Evolutionary conservation across 1,140 invertebrate species (phyloP), one percentile per base, ranked within the genome.

Genomic region (Lasioglossum albipes): DNA sequence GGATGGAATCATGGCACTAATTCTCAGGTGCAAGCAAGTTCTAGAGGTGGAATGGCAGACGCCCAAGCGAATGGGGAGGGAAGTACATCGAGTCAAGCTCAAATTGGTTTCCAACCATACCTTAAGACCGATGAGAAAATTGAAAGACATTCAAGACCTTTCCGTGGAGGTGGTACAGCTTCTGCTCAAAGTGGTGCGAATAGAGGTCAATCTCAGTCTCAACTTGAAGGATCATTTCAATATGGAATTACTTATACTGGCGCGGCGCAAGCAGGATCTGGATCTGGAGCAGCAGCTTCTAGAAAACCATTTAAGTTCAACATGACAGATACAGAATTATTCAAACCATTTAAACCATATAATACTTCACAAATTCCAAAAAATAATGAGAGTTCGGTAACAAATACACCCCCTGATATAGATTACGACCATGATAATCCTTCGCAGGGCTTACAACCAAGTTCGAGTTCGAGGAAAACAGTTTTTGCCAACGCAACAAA

Each of bases 11-110:
- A 97, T 87, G 96, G 95, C 20, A 96, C 96, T 0, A 96, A 96
- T 90, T 95, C 95, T 10, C 96, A 97, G 93, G 96, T 97, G 9
- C 95, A 96, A 94, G 96, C 96, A 7, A 96, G 96, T 78, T 94
- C 95, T 13, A 96, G 96, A 91, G 97, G 97, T 41, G 97, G 97
- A 7, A 95, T 97, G 92, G 96, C 97, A 9, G 96, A 97, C 92
- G 96, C 97, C 1, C 97, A 97, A 94, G 96, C 97, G 2, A 96
- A 95, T 83, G 97, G 96, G 2, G 96, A 96, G 22, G 97, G 97
- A 5, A 96, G 95, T 84, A 97, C 97, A 0, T 97, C 96, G 2
- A 97, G 96, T 52, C 97, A 97, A 93, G 97, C 97, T 20, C 97
- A 97, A 93, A 97, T 97, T 62, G 97, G 96, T 7, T 97, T 97